Evolutionary conservation across 1,140 invertebrate genomes (phyloP).

Genomic region (Schlechtendalia chinensis): DNA sequence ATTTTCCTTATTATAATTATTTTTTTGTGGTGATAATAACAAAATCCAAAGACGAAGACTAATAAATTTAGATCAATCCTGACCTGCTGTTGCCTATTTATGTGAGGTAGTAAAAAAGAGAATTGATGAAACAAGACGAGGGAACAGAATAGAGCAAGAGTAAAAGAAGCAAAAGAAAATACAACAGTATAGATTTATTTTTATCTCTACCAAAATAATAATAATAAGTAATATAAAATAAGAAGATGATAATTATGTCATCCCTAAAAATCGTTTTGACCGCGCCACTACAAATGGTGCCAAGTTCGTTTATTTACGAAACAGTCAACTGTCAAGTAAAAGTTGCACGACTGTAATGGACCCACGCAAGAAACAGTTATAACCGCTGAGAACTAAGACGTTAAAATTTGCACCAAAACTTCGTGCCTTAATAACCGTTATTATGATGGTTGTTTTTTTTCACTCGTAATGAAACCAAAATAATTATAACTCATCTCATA

Average conservation of each 20-base stretch:
- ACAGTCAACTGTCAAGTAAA: not conserved
- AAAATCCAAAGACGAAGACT: too few relatives aligned
- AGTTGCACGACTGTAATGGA: constrained; percentile 15
- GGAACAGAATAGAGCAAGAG: too few relatives aligned
- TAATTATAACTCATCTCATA: not conserved
- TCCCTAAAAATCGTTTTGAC: constrained; percentile 16
- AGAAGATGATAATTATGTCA: not conserved
- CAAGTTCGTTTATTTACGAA: constrained; percentile 4
- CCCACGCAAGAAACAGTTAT: constrained; percentile 2
- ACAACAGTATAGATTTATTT: not conserved
- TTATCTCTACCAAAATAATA: not conserved
- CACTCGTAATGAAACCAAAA: not conserved
- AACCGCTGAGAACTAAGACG: constrained; percentile 20
- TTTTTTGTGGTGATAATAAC: too few relatives aligned
- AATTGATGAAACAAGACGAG: not conserved
- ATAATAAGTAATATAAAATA: not conserved
- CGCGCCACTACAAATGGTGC: too few relatives aligned
- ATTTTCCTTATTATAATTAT: too few relatives aligned
- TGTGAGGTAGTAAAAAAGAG: not conserved
- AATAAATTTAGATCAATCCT: too few relatives aligned
- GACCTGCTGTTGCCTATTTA: too few relatives aligned
- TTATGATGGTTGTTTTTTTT: not conserved
- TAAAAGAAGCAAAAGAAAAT: not conserved
- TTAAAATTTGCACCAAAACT: constrained; percentile 21
- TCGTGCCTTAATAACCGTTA: not conserved